These are phyloP conservation scores for Sphenopsis melanotis DNA, from an alignment of 2,797 vertebrate species.

Conservation along the genomic window DNA sequence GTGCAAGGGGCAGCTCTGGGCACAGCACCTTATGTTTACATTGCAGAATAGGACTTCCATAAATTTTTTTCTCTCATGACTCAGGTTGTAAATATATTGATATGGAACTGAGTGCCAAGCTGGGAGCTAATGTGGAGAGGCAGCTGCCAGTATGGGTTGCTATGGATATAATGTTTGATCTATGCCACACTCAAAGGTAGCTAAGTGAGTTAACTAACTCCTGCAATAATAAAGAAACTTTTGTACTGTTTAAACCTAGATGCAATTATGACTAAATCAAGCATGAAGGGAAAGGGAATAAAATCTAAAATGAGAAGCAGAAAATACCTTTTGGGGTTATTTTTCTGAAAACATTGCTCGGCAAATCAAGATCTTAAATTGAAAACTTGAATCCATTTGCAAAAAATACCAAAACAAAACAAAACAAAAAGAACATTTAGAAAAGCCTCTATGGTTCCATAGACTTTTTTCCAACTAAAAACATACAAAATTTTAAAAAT, in stretches of 20 bases:
- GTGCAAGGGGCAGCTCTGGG: not conserved
- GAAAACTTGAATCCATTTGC: not conserved
- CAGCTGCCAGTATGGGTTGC: not conserved
- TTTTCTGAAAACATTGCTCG: not conserved
- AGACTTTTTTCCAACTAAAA: not conserved
- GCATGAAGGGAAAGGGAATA: not conserved
- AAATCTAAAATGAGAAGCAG: not conserved
- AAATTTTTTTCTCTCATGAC: not conserved
- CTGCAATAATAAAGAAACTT: not conserved
- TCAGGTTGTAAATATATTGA: not conserved
- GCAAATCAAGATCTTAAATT: not conserved
- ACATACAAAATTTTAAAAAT: not conserved
- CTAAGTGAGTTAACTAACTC: not conserved
- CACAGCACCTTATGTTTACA: not conserved
- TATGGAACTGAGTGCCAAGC: not conserved
- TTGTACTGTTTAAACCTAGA: not conserved
- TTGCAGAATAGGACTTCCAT: not conserved
- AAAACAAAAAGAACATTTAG: not conserved
- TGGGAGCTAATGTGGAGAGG: not conserved
- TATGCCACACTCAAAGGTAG: not conserved
- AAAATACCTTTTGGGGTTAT: fast-evolving
- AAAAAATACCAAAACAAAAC: not conserved
- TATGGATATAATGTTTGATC: not conserved
- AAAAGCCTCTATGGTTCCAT: not conserved
- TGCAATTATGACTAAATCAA: not conserved